These are phyloP conservation scores for Lipophrys pholis DNA, from an alignment of 2,113 vertebrate genomes.

Conservation along the genomic window DNA sequence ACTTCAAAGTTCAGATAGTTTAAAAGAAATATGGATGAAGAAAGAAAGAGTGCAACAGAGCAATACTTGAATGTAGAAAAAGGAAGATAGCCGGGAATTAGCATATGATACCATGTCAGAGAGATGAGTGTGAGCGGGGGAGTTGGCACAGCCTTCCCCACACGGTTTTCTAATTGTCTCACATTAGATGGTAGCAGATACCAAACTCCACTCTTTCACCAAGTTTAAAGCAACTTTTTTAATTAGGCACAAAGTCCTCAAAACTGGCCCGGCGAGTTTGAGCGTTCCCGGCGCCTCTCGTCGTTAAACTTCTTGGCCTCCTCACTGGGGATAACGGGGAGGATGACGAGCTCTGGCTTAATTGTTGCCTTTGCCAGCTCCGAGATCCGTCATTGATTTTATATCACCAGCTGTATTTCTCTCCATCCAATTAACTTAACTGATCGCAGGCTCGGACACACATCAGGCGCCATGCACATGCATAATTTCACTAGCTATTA, in stretches of 20 bases:
- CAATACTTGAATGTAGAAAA: not conserved
- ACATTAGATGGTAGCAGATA: slow-evolving; percentile 38
- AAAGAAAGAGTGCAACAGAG: not conserved
- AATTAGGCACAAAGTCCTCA: slow-evolving; percentile 46
- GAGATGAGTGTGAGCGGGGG: slow-evolving; percentile 11
- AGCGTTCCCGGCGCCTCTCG: not conserved
- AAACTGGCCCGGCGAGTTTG: not conserved
- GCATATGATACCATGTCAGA: slow-evolving; percentile 27
- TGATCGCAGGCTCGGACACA: slow-evolving; percentile 18
- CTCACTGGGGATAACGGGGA: slow-evolving; percentile 34
- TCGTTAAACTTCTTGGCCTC: slow-evolving; percentile 25
- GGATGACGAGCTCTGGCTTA: not conserved
- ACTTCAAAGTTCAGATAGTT: not conserved
- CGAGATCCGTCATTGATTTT: slow-evolving; percentile 46
- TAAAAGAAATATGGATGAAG: slow-evolving; percentile 2
- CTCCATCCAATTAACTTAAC: slow-evolving; percentile 54
- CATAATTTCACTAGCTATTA: slow-evolving; percentile 7
- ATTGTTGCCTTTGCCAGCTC: slow-evolving; percentile 15
- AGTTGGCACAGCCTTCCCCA: slow-evolving; percentile 5
- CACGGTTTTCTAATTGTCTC: slow-evolving; percentile 64
- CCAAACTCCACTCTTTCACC: slow-evolving; percentile 26
- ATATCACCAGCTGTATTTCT: slow-evolving; percentile 33
- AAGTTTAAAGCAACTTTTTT: slow-evolving; percentile 64
- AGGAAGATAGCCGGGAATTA: slow-evolving; percentile 7
- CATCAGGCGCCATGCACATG: not conserved